phyloP scores from a whole-genome alignment of 1,140 invertebrate species.

The Calycopis cecrops region DNA sequence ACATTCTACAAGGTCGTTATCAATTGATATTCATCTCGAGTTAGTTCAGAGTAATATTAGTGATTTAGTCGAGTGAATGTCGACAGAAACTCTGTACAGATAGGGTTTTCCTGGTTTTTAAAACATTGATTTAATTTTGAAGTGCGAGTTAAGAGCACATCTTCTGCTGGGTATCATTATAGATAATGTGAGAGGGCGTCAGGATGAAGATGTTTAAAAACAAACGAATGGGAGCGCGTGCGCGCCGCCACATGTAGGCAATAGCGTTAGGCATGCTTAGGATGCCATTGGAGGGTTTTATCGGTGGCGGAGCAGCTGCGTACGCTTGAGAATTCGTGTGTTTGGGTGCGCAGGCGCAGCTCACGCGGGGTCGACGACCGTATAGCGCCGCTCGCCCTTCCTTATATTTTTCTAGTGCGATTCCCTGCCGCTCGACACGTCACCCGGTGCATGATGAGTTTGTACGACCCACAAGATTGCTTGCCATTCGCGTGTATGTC shows the following conservation, averaged over 20 bases:
- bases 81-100: too few relatives aligned
- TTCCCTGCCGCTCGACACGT: conserved; percentile 38
- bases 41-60: too few relatives aligned
- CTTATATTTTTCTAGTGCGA: conserved; percentile 43
- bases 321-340: conserved; percentile 58
- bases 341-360: conserved; percentile 37
- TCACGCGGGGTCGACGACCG: conserved; percentile 42
- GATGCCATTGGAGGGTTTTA: conserved; percentile 42
- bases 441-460: conserved; percentile 19
- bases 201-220: too few relatives aligned
- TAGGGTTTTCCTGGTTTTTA: too few relatives aligned
- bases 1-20: too few relatives aligned
- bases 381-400: conserved; percentile 51
- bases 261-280: conserved; percentile 16
- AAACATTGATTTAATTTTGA: too few relatives aligned
- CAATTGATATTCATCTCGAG: too few relatives aligned
- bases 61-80: too few relatives aligned
- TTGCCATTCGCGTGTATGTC: neutral
- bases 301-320: conserved; percentile 27
- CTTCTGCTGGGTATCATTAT: too few relatives aligned
- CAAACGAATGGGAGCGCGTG: neutral
- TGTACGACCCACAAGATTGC: neutral
- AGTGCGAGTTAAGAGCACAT: too few relatives aligned
- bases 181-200: too few relatives aligned
- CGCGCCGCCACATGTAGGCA: conserved; percentile 8